Base-by-base conservation (phyloP, 2,888 invertebrate species). In the Cacoxenus indagator region DNA sequence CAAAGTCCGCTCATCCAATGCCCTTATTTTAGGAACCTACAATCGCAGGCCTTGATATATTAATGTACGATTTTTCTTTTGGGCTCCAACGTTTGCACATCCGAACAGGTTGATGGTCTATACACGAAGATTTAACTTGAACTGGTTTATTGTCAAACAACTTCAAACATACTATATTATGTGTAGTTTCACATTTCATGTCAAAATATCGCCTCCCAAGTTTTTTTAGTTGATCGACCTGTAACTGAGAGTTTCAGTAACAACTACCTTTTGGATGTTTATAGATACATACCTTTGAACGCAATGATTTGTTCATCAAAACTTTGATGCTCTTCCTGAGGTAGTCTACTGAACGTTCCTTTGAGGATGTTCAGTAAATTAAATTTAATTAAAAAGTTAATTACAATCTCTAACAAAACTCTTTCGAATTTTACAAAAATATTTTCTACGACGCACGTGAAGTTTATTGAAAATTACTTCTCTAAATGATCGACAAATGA, bases 141-240 rank as follows among this genome's bases (percentile, higher is more conserved):
- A 73, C 71, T 66, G 68, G 26, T 65, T 73, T 74, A 62, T 73
- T 75, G 69, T 73, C 74, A 70, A 68, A 71, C 70, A 71, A 72
- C 26, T 51, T 64, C 48, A 73, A 45, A 71, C 70, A 73, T 43
- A 65, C 71, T 43, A 71, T 37, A 70, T 74, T 76, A 59, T 73
- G 22, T 43, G 46, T 72, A 37, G 61, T 62, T 73, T 73, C 71
- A 70, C 29, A 70, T 71, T 67, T 74, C 8, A 43, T 59, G 64
- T 75, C 72, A 59, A 64, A 73, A 67, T 70, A 72, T 67, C 73
- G 66, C 54, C 71, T 73, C 64, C 70, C 71, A 43, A 66, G 45
- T 29, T 69, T 70, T 69, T 70, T 71, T 24, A 70, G 48, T n/a
- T n/a, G n/a, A n/a, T n/a, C n/a, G n/a, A n/a, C n/a, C n/a, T n/a